phyloP scores from a whole-genome alignment of 1,140 invertebrate species.

The Drosophila lacteicornis region DNA sequence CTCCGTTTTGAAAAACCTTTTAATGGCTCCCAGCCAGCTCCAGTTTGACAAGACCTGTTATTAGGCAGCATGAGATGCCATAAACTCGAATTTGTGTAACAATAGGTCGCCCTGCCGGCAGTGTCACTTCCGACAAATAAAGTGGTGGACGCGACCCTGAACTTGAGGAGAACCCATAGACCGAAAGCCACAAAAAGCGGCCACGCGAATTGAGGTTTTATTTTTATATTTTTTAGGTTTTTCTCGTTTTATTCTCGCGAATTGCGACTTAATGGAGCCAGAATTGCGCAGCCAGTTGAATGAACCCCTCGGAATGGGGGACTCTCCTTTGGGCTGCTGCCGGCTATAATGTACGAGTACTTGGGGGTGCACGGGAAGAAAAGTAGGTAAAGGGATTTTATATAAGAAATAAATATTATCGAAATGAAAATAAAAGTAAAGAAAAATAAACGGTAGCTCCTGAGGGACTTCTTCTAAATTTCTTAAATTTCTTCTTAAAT shows the following conservation, averaged over 20 bases:
- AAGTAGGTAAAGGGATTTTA: background rate
- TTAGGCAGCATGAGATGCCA: constrained; percentile 71
- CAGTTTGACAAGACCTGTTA: constrained; percentile 74
- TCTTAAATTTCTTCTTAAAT: background rate
- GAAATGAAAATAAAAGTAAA: background rate
- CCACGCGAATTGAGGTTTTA: constrained; percentile 5
- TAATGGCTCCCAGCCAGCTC: constrained; percentile 49
- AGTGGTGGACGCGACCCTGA: constrained; percentile 67
- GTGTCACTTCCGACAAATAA: constrained; percentile 76
- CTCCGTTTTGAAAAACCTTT: constrained; percentile 39
- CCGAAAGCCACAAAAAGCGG: constrained; percentile 8
- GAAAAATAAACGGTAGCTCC: background rate
- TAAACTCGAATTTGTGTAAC: constrained; percentile 69
- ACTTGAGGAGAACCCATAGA: constrained; percentile 48
- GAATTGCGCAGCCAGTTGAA: constrained; percentile 62
- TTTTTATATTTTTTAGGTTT: constrained; percentile 4
- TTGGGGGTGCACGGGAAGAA: background rate
- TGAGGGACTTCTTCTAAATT: background rate
- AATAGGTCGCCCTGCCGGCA: constrained; percentile 55
- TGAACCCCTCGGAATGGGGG: constrained; percentile 48
- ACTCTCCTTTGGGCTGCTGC: constrained; percentile 28
- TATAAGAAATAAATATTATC: background rate
- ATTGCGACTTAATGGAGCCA: constrained; percentile 26
- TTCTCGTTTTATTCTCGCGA: constrained; percentile 22
- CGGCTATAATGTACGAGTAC: background rate